Base-by-base conservation (phyloP, 1,140 invertebrate genomes). In the Anoplolepis gracilipes region DNA sequence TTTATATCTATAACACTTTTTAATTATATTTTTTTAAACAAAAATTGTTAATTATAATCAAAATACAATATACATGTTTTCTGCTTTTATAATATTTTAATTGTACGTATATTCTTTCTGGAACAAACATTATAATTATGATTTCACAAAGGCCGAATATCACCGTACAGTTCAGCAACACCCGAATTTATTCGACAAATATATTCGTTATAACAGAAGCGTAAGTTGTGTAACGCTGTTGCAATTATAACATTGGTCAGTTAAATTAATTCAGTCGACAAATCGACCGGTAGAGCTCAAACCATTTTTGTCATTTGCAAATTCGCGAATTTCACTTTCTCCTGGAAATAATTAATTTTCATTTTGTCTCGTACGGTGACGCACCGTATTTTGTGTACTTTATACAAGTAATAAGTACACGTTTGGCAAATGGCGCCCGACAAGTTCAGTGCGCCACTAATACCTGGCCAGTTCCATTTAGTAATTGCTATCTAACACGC, bases 381-480 rank as follows among this genome's bases (percentile, higher is more conserved):
- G 42, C 46, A 79, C 55, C 36, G 69, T 49, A 49, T 16, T 25
- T 65, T 30, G 22, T 46, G 76, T n/a, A n/a, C 39, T 77, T 77
- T 69, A 69, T 69, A 79, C 64, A 70, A 79, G 46, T 79, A 70
- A 69, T 46, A 65, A 64, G 49, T 39, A 70, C 33, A 28, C 69
- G 64, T 79, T 79, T 69, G 55, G 77, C 64, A 79, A 79, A 79
- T 79, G 46, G 33, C 62, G 77, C 55, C 77, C 64, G 77, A 79
- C 77, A 79, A 79, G 77, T 79, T 79, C 77, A 79, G 77, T 25
- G 30, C 77, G 46, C 77, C 77, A 46, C 77, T 79, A 69, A 79
- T 79, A 79, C 77, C 64, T 79, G 77, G 64, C 77, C 77, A 70
- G 64, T 70, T 79, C 77, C 77, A 79, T 79, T 79, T 79, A 70